phyloP scores from a whole-genome alignment of 1,140 invertebrate species.

The Propsilocerus akamusi region DNA sequence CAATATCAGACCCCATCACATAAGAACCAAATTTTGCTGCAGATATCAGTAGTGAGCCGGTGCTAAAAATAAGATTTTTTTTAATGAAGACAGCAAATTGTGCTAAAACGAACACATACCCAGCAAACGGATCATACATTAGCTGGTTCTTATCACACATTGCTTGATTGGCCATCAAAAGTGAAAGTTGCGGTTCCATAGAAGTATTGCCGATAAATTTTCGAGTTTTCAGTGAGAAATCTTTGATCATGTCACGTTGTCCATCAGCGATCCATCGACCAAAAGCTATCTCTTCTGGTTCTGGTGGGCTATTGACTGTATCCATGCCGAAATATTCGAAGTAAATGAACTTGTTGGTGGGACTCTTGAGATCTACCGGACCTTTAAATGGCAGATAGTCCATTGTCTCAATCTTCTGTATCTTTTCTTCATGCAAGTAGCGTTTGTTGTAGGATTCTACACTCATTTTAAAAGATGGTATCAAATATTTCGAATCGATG shows the following conservation, averaged over 20 bases:
- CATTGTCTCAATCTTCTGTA: slow-evolving; percentile 72
- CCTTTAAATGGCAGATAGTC: slow-evolving; percentile 64
- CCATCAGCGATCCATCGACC: slow-evolving; percentile 67
- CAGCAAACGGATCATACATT: slow-evolving; percentile 88
- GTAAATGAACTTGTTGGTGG: slow-evolving; percentile 58
- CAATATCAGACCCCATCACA: slow-evolving; percentile 83
- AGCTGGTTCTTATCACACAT: slow-evolving; percentile 51
- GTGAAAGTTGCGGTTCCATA: slow-evolving; percentile 84
- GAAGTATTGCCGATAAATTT: slow-evolving; percentile 95
- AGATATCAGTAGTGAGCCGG: slow-evolving; percentile 78
- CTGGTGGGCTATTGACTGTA: slow-evolving; percentile 45
- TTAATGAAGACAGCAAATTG: no score
- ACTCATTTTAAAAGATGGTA: slow-evolving; percentile 55
- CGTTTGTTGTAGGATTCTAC: slow-evolving; percentile 80
- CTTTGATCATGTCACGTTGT: slow-evolving; percentile 55
- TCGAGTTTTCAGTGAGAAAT: slow-evolving; percentile 68
- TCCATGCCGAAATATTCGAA: slow-evolving; percentile 78
- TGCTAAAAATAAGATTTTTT: no score
- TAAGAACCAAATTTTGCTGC: slow-evolving; percentile 76
- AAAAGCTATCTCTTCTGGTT: slow-evolving; percentile 63
- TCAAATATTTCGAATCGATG: slow-evolving; percentile 29
- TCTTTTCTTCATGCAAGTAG: slow-evolving; percentile 55
- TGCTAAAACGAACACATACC: no score
- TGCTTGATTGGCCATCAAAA: slow-evolving; percentile 90
- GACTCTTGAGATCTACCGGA: slow-evolving; percentile 60